A percentile compares a stretch with the other conserved stretches of the same genome.
Conservation (phyloP, 35 echinoderm and acorn worm species). For the Anneissia japonica region DNA sequence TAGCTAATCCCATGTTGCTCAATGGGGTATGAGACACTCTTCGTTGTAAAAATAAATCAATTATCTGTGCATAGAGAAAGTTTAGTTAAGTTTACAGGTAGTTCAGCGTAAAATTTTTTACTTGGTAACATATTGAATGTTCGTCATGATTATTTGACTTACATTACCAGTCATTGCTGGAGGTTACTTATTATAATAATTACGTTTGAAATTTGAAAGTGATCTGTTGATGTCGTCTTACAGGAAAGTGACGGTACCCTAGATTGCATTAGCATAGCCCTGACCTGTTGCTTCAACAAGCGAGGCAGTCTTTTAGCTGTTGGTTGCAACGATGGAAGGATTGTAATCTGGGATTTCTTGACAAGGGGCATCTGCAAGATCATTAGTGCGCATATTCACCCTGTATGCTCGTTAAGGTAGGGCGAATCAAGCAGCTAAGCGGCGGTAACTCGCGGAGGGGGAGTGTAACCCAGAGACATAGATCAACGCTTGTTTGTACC, state of each 20-base stretch:
- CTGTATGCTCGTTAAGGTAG: slow-evolving; percentile 89
- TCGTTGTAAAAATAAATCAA: too few relatives aligned
- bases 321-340: slow-evolving; percentile 91
- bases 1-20: too few relatives aligned
- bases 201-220: background rate
- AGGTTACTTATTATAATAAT: background rate
- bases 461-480: background rate
- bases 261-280: slow-evolving; percentile 92
- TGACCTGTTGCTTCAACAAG: slow-evolving; percentile 96
- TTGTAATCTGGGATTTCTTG: slow-evolving; percentile 98
- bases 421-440: too few relatives aligned
- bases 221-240: background rate
- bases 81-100: too few relatives aligned
- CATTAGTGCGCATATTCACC: slow-evolving; percentile 86
- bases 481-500: too few relatives aligned
- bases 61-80: too few relatives aligned
- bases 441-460: background rate
- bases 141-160: background rate
- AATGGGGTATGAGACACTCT: too few relatives aligned
- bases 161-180: background rate
- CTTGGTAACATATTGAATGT: too few relatives aligned
- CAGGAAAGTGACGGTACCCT: slow-evolving; percentile 97
- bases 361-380: slow-evolving; percentile 91
- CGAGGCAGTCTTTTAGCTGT: slow-evolving; percentile 77
- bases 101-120: too few relatives aligned